A percentile compares a stretch with the other conserved stretches of the same genome.
Evolutionary conservation across 1,140 invertebrate genomes (phyloP).

Genomic region (Subanguina moxae): DNA sequence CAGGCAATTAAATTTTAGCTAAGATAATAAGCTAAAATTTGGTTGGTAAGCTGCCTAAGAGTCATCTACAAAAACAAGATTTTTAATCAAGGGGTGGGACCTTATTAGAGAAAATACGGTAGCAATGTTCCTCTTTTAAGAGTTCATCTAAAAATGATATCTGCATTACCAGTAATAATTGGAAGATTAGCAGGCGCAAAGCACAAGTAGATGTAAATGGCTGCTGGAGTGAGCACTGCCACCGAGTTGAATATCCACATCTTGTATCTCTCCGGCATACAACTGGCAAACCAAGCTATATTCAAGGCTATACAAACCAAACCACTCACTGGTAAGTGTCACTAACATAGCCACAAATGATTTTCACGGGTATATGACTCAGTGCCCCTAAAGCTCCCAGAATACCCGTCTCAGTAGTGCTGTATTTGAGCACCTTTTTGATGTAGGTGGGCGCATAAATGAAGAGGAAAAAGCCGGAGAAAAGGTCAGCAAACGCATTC

Average conservation of each 20-base stretch:
- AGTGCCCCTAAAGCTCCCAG: constrained; percentile 25
- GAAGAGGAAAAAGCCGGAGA: constrained; percentile 39
- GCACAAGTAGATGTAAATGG: constrained; percentile 16
- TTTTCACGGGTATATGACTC: constrained; percentile 25
- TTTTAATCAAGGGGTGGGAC: too few relatives aligned
- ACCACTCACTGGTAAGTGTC: neutral
- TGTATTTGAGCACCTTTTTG: constrained; percentile 24
- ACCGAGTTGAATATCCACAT: constrained; percentile 37
- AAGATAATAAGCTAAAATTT: too few relatives aligned
- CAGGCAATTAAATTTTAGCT: too few relatives aligned
- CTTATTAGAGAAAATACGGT: too few relatives aligned
- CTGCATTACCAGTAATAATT: constrained; percentile 1
- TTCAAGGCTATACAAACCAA: neutral
- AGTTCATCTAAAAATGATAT: constrained; percentile 17
- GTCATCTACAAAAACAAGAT: too few relatives aligned
- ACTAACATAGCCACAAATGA: constrained; percentile 20
- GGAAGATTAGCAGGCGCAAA: constrained; percentile 19
- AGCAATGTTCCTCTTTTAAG: too few relatives aligned
- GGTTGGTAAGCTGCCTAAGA: too few relatives aligned
- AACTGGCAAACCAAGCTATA: constrained; percentile 9
- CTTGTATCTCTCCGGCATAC: constrained; percentile 30
- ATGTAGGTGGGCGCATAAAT: constrained; percentile 44
- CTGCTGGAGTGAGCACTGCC: constrained; percentile 25
- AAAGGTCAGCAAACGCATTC: constrained; percentile 40
- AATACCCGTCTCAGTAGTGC: constrained; percentile 6